phyloP scores from a whole-genome alignment of 1,140 invertebrate genomes.

The Cherax destructor region DNA sequence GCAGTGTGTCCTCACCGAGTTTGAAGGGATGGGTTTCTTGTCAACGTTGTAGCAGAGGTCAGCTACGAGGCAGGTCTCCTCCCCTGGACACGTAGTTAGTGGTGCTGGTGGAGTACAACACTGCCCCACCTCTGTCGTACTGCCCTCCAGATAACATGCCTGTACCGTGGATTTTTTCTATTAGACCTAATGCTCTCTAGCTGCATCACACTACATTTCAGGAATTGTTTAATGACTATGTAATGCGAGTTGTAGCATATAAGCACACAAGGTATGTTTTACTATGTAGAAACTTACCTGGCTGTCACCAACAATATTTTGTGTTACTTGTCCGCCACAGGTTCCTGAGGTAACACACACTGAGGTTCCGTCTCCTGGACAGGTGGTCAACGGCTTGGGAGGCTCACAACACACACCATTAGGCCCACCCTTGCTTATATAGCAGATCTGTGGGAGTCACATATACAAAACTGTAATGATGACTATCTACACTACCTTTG shows the following conservation, averaged over 20 bases:
- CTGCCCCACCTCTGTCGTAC: background rate
- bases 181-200: background rate
- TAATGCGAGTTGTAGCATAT: too few relatives aligned
- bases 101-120: background rate
- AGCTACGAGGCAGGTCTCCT: background rate
- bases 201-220: too few relatives aligned
- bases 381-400: background rate
- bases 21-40: background rate
- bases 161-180: background rate
- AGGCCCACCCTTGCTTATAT: constrained; percentile 1
- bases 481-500: too few relatives aligned
- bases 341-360: background rate
- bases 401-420: constrained; percentile 27
- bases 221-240: too few relatives aligned
- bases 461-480: too few relatives aligned
- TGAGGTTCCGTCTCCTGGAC: background rate
- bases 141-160: constrained; percentile 2
- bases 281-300: background rate
- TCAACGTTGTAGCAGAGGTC: background rate
- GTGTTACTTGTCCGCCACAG: background rate
- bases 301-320: background rate
- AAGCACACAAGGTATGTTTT: too few relatives aligned
- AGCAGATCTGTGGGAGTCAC: constrained; percentile 14
- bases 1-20: background rate
- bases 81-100: background rate